Conservation (phyloP, 2,888 invertebrate genomes). For the Epinotia ramella region DNA sequence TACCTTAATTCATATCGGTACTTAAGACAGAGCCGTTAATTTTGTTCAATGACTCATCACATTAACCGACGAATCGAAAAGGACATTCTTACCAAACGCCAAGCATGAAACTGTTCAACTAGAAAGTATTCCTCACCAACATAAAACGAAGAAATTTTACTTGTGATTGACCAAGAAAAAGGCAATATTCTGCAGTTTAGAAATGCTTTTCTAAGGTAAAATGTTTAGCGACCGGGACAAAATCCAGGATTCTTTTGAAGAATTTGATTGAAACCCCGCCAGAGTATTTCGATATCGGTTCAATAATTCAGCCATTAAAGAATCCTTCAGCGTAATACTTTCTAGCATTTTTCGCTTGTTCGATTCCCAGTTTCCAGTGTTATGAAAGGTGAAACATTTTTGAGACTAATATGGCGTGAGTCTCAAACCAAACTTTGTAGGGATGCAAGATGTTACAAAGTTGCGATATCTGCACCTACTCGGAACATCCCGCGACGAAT, state of each 20-base stretch:
- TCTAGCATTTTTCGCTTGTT: neutral
- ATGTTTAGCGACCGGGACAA: neutral
- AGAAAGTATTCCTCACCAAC: constrained; percentile 12
- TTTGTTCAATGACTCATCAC: constrained; percentile 46
- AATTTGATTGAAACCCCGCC: neutral
- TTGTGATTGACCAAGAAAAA: constrained; percentile 10
- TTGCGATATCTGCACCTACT: constrained; percentile 18
- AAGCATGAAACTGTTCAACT: constrained; percentile 8
- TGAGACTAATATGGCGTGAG: neutral
- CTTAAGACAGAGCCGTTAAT: constrained; percentile 37
- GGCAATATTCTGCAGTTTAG: neutral
- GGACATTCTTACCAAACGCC: constrained; percentile 58
- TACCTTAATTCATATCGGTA: constrained; percentile 32
- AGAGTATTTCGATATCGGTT: neutral
- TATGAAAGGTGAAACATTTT: constrained; percentile 9
- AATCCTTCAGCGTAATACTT: neutral
- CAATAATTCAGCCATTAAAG: neutral
- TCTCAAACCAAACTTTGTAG: neutral
- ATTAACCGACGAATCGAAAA: constrained; percentile 55
- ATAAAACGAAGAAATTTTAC: neutral
- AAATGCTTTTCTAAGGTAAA: neutral
- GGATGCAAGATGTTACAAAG: constrained; percentile 15
- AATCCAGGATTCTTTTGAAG: neutral
- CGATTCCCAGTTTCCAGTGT: constrained; percentile 2
- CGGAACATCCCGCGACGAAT: constrained; percentile 2